Conservation (phyloP, 2,113 vertebrate species). For the Phainopepla nitens region DNA sequence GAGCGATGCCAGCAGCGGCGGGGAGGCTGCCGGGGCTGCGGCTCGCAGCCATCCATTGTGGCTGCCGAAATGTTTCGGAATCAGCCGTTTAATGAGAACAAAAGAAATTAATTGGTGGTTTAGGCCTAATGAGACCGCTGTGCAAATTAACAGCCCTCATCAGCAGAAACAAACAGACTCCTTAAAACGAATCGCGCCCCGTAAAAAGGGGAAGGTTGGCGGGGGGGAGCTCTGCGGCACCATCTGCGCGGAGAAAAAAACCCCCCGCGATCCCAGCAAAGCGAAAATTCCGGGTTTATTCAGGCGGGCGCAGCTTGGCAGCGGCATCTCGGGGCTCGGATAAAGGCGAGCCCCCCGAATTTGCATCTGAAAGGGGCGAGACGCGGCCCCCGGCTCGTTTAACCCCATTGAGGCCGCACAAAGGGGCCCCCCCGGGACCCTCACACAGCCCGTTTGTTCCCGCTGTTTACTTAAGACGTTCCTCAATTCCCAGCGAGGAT, state of each 20-base stretch:
- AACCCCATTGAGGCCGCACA: constrained; percentile 80
- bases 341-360: constrained; percentile 67
- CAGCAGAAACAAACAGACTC: constrained; percentile 93
- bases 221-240: constrained; percentile 65
- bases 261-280: constrained; percentile 55
- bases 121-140: constrained; percentile 86
- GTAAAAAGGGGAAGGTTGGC: too few species aligned
- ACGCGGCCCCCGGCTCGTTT: constrained; percentile 71
- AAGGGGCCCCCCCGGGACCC: constrained; percentile 68
- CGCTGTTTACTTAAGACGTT: constrained; percentile 81
- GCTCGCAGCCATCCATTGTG: constrained; percentile 70
- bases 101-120: constrained; percentile 89
- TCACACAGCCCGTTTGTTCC: constrained; percentile 82
- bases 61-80: constrained; percentile 81
- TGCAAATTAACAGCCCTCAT: constrained; percentile 88
- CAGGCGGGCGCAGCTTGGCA: constrained; percentile 75
- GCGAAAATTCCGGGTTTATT: constrained; percentile 73
- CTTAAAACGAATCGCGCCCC: constrained; percentile 80
- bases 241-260: constrained; percentile 74
- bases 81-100: constrained; percentile 85
- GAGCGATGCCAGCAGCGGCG: background rate
- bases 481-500: constrained; percentile 75
- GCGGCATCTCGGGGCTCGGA: constrained; percentile 67
- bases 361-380: constrained; percentile 80
- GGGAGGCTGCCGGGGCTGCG: constrained; percentile 41